Conservation (phyloP, 2,113 vertebrate species). For the Salvelinus alpinus region DNA sequence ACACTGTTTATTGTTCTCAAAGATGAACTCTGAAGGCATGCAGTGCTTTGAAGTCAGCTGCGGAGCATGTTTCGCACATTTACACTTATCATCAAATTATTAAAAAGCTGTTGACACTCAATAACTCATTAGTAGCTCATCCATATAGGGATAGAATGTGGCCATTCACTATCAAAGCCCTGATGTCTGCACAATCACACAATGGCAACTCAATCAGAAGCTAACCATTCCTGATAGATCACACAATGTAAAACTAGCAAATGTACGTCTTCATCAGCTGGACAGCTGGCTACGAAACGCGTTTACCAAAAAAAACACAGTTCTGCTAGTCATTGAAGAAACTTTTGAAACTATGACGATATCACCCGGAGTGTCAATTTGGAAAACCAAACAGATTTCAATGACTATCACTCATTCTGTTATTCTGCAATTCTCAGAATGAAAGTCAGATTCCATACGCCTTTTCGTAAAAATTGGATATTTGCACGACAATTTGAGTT, state of each 20-base stretch:
- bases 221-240: background rate
- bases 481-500: background rate
- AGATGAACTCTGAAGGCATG: slow-evolving; percentile 26
- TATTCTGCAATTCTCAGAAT: background rate
- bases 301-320: background rate
- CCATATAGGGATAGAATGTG: slow-evolving; percentile 3
- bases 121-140: slow-evolving; percentile 34
- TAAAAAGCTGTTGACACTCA: slow-evolving; percentile 45
- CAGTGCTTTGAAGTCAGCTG: slow-evolving; percentile 34
- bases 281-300: background rate
- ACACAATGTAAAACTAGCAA: background rate
- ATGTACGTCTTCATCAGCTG: background rate
- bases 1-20: slow-evolving; percentile 30
- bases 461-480: background rate
- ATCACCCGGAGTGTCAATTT: background rate
- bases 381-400: background rate
- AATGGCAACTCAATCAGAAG: slow-evolving; percentile 5
- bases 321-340: background rate
- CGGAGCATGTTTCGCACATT: slow-evolving; percentile 41
- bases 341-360: background rate
- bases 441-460: background rate
- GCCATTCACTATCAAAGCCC: slow-evolving; percentile 10
- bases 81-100: slow-evolving; percentile 38
- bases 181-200: slow-evolving; percentile 20
- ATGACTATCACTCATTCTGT: background rate